These are phyloP conservation scores for Hemichromis elongatus DNA, from an alignment of 2,113 vertebrate genomes.

Conservation along the genomic window DNA sequence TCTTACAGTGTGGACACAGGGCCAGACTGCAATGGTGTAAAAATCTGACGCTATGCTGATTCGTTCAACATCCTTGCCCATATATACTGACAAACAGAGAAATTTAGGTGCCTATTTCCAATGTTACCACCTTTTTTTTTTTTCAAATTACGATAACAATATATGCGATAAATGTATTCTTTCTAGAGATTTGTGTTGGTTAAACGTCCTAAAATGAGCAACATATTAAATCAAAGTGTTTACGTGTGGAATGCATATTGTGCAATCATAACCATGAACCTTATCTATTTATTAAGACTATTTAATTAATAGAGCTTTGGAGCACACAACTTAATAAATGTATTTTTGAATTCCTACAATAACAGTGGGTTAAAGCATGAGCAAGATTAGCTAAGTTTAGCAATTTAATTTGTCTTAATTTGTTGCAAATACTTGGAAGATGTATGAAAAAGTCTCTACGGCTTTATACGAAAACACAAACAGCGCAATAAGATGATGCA, in stretches of 20 bases:
- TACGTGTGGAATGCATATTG: constrained; percentile 20
- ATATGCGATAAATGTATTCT: neutral
- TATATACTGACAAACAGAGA: neutral
- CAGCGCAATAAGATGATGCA: neutral
- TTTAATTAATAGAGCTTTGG: neutral
- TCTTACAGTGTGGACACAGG: neutral
- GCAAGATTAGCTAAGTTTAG: neutral
- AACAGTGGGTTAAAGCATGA: neutral
- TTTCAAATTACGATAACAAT: neutral
- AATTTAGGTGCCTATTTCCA: neutral
- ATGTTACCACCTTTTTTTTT: neutral
- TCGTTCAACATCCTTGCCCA: neutral
- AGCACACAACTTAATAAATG: neutral
- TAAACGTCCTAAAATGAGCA: neutral
- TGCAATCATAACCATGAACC: neutral
- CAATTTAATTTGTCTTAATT: neutral
- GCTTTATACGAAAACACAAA: neutral
- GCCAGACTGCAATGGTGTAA: neutral
- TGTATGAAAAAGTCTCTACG: neutral
- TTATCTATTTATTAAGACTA: neutral
- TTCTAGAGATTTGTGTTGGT: neutral
- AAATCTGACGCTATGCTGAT: neutral
- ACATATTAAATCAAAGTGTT: constrained; percentile 8
- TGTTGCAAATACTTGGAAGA: neutral
- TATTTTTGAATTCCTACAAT: neutral